Evolutionary conservation across 92 coral and sea anemone species (phyloP), one percentile per base, ranked within the genome.

Genomic region (Palythoa heliodiscus): DNA sequence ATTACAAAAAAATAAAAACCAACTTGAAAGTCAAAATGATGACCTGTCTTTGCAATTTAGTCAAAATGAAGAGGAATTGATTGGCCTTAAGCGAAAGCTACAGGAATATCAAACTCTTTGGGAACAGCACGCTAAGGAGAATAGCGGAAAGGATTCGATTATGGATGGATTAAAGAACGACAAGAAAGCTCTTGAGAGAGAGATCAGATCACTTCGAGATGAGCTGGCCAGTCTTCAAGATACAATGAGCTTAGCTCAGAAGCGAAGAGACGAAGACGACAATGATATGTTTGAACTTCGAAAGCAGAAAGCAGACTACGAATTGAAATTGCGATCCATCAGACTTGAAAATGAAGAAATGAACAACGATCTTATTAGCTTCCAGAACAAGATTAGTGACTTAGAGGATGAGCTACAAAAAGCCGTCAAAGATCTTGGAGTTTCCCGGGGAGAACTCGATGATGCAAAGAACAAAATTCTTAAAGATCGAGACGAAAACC

Each of bases 281-380:
- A 93, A 88, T 63, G 98, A 95, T 29, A 84, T 93, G 23, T 96
- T 96, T 85, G 87, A 90, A 37, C 80, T 96, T 68, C 93, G 92
- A 86, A 93, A 90, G 38, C 93, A 91, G 75, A 84, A 90, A 55
- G 95, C 99, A 1, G 98, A 96, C 78, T 92, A 74, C 35, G 98
- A 96, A 68, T 85, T 93, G 71, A 84, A 86, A 40, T 88, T 96
- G 77, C 93, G 89, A 52, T 89, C 99, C 38, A 64, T 92, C 87
- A 85, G 86, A 52, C 97, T 95, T 37, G 98, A 96, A 76, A 94
- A 94, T 67, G 91, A 93, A 78, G 99, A 96, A 77, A 90, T 96
- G 98, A 95, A 96, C 73, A 92, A 91, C 68, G 99, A 96, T 67
- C 82, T 96, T 74, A 91, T 96, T 43, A 91, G 87, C 22, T 88